Evolutionary conservation across 1,140 invertebrate genomes (phyloP).

Genomic region (Aporrectodea caliginosa): DNA sequence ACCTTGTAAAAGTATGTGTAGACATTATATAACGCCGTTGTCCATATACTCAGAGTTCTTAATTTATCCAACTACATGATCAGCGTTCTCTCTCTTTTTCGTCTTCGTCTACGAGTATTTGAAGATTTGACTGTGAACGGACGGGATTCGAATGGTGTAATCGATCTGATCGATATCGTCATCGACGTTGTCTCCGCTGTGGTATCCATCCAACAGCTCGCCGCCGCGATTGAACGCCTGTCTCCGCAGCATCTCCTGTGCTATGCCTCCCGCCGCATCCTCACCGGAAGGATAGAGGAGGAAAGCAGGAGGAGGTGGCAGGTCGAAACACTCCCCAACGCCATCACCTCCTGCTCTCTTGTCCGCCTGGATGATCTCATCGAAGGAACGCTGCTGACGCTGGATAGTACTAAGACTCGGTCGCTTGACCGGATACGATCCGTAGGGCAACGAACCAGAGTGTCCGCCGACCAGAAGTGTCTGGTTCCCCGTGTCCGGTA

Average conservation of each 20-base stretch:
- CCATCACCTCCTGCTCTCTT: background rate
- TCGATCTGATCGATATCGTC: background rate
- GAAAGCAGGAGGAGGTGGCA: background rate
- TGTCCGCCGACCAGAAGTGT: background rate
- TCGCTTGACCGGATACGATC: background rate
- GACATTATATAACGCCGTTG: no score
- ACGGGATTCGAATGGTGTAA: background rate
- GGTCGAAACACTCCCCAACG: background rate
- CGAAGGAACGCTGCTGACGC: background rate
- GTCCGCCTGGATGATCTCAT: background rate
- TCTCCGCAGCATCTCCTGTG: background rate
- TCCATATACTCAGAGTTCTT: no score
- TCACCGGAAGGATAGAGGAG: background rate
- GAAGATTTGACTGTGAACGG: background rate
- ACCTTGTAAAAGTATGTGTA: no score
- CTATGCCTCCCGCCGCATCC: no score
- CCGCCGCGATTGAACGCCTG: background rate
- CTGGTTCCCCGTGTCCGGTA: background rate
- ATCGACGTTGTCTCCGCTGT: conserved; percentile 30
- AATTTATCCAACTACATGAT: no score
- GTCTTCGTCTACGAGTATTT: no score
- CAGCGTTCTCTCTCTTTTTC: no score
- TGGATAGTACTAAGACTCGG: background rate
- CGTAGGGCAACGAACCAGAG: background rate
- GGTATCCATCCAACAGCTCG: conserved; percentile 25